Evolutionary conservation across 2,113 vertebrate species (phyloP), one percentile per base, ranked within the genome.

Genomic region (Brachirus orientalis): DNA sequence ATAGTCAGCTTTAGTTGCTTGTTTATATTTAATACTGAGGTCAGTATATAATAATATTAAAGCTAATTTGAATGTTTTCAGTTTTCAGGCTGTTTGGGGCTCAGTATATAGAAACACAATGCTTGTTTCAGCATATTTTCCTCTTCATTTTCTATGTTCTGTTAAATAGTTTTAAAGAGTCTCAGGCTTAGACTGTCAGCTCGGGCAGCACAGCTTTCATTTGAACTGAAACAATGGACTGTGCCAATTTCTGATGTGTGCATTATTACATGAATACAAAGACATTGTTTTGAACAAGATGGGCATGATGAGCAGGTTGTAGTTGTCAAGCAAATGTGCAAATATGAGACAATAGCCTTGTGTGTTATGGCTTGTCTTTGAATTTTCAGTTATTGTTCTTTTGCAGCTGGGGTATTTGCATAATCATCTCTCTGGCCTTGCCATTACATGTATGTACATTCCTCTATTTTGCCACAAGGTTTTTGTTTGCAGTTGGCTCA

Each of bases 351-450:
- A 90, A 88, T 87, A 83, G 86, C 66, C 53, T 44, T 57, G 73
- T 54, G 35, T 89, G 79, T 85, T 89, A 72, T 72, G 71, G 79
- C 70, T 84, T 89, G 86, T 86, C 89, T 90, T 86, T 86, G 86
- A 85, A 84, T 89, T 84, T 83, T 33, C 75, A 63, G 77, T 86
- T 89, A 87, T 91, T 91, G 84, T 89, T 84, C 69, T 64, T 85
- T 86, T 83, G 84, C 88, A 87, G 84, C 88, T 87, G 90, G 77
- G 84, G 60, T 76, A 87, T 90, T 91, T 90, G 86, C 90, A 91
- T 91, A 89, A 89, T 89, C 78, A 87, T 84, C 80, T 85, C 83
- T 71, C 68, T 69, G 85, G 75, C 79, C 76, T 69, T 61, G 63
- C 80, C 40, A 87, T 89, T 90, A 85, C 90, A 73, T 77, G 63